Evolutionary conservation across 2,888 invertebrate genomes (phyloP).

Genomic region (Acleris cristana): DNA sequence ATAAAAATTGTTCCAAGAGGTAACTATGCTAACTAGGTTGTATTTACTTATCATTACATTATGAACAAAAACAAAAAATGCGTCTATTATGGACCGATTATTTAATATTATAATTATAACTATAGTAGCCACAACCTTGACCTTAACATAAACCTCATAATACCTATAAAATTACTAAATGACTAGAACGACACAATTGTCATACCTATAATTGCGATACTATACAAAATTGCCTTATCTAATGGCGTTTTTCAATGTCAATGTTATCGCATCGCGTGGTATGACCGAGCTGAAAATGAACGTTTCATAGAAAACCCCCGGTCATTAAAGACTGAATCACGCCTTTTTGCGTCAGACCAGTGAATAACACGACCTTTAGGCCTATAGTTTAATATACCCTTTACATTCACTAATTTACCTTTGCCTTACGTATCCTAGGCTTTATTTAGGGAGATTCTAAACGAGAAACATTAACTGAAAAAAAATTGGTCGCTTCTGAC

Average conservation of each 20-base stretch:
- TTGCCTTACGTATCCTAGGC: background rate
- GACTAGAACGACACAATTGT: background rate
- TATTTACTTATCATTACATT: too few species aligned
- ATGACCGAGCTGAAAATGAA: constrained; percentile 39
- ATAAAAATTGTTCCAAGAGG: too few species aligned
- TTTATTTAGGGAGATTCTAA: constrained; percentile 4
- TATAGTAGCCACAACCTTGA: background rate
- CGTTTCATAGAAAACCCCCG: constrained; percentile 54
- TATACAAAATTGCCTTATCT: constrained; percentile 24
- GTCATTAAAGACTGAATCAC: constrained; percentile 64
- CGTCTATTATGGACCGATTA: too few species aligned
- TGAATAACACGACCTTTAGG: constrained; percentile 63
- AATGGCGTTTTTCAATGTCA: constrained; percentile 49
- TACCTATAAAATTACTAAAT: too few species aligned
- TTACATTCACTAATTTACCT: constrained; percentile 19
- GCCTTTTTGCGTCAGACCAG: constrained; percentile 54
- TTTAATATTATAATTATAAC: too few species aligned
- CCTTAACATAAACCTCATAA: background rate
- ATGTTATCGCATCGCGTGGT: constrained; percentile 45
- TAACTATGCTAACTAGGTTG: too few species aligned
- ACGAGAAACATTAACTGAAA: too few species aligned
- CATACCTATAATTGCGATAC: constrained; percentile 10
- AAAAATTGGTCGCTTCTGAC: too few species aligned
- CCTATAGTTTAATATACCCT: constrained; percentile 37
- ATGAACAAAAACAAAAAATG: too few species aligned